phyloP scores from a whole-genome alignment of 1,140 invertebrate species.

The Saccostrea echinata region DNA sequence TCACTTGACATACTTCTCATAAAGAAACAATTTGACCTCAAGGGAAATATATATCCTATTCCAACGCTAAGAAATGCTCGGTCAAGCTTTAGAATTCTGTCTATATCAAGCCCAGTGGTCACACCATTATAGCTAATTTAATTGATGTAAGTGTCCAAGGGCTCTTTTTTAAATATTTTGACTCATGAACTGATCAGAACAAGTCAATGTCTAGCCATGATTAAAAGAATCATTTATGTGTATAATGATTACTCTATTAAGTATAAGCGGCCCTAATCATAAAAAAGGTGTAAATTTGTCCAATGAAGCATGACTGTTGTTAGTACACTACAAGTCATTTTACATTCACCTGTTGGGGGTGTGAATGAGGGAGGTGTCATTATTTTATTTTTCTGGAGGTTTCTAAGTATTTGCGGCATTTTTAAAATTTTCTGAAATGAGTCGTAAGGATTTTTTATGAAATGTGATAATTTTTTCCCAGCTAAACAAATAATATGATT shows the following conservation, averaged over 20 bases:
- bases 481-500: no score
- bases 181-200: neutral
- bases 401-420: neutral
- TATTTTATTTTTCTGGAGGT: neutral
- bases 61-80: neutral
- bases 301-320: conserved; percentile 16
- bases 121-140: neutral
- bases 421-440: neutral
- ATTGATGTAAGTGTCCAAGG: neutral
- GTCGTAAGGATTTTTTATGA: neutral
- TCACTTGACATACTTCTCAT: conserved; percentile 20
- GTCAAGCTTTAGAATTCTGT: no score
- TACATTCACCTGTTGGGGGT: conserved; percentile 4
- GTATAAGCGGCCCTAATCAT: neutral
- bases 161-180: neutral
- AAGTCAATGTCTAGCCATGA: neutral
- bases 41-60: conserved; percentile 1
- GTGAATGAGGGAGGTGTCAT: conserved; percentile 35
- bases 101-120: neutral
- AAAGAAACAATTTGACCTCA: conserved; percentile 8
- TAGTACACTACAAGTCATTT: conserved; percentile 13
- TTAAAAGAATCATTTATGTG: neutral
- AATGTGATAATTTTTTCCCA: neutral
- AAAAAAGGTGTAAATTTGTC: conserved; percentile 19
- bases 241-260: neutral